Base-by-base conservation (phyloP, 2,888 invertebrate genomes). In the Trachelus stipa region DNA sequence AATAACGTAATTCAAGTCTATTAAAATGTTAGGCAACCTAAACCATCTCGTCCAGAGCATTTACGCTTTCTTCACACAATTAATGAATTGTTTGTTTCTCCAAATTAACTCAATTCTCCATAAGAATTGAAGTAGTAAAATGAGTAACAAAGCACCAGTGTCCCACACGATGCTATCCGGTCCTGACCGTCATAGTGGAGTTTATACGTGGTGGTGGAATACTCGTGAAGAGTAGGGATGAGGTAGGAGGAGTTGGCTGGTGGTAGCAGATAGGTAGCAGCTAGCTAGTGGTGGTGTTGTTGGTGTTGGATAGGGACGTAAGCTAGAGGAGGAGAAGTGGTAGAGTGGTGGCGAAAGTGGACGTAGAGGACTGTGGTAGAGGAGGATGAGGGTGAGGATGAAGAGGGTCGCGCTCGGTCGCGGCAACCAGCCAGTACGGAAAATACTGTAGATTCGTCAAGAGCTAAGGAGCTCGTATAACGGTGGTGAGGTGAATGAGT, bases 321-420 rank as follows among this genome's bases (percentile, higher is more conserved):
- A 56, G 23, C 23, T 23, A 56, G 56, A 56, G 56, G 56, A 56
- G 56, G 56, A 56, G 56, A 56, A 56, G 56, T 56, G 23, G 56
- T 56, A 23, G 56, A 56, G 71, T 34, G 71, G 34, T 33, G 71
- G 34, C 33, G 71, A 71, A 34, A 12, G 71, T 71, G 33, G 71
- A 71, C 31, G 71, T 71, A 34, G 71, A 34, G 71, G 71, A 71
- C n/a, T n/a, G n/a, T n/a, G n/a, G 71, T 71, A 34, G 71, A 34
- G 71, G 71, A 71, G 34, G 71, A 33, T 34, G 71, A 31, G 33
- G 71, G 34, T 31, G 71, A 71, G 71, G 31, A 34, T 31, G 71
- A 71, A 71, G 71, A 71, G 71, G 71, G 71, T 71, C 12, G 31
- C 31, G 71, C 12, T 71, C 71, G 71, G 71, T 71, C 71, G 71